Evolutionary conservation across 1,140 invertebrate genomes (phyloP).

Genomic region (Drosophila fuyamai): DNA sequence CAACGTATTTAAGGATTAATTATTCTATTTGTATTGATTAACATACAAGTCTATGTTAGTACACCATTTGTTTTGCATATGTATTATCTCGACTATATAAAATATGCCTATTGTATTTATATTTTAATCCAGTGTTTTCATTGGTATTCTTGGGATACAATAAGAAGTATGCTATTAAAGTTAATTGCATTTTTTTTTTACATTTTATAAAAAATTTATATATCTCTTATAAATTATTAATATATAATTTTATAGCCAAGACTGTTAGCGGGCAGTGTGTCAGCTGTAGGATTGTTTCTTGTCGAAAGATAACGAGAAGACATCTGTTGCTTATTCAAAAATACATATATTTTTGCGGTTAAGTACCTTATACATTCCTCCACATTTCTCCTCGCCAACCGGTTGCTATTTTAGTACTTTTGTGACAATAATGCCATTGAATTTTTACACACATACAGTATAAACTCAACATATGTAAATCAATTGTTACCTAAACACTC

Average conservation of each 20-base stretch:
- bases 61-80: constrained; percentile 67
- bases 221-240: background rate
- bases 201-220: background rate
- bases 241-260: background rate
- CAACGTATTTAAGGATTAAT: constrained; percentile 55
- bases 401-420: constrained; percentile 25
- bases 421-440: constrained; percentile 8
- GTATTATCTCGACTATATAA: constrained; percentile 69
- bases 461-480: background rate
- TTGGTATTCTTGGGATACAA: background rate
- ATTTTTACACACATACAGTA: constrained; percentile 14
- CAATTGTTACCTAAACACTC: too few relatives aligned
- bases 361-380: constrained; percentile 10
- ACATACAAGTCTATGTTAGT: constrained; percentile 57
- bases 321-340: constrained; percentile 20
- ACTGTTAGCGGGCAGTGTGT: background rate
- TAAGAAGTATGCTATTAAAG: too few relatives aligned
- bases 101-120: constrained; percentile 58
- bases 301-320: background rate
- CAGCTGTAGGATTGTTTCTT: constrained; percentile 1
- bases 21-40: constrained; percentile 45
- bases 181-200: too few relatives aligned
- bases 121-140: constrained; percentile 36
- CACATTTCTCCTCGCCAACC: background rate
- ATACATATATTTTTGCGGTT: constrained; percentile 10